These are phyloP conservation scores for Isaurus tuberculatus DNA, from an alignment of 92 coral and sea anemone species.

Conservation along the genomic window DNA sequence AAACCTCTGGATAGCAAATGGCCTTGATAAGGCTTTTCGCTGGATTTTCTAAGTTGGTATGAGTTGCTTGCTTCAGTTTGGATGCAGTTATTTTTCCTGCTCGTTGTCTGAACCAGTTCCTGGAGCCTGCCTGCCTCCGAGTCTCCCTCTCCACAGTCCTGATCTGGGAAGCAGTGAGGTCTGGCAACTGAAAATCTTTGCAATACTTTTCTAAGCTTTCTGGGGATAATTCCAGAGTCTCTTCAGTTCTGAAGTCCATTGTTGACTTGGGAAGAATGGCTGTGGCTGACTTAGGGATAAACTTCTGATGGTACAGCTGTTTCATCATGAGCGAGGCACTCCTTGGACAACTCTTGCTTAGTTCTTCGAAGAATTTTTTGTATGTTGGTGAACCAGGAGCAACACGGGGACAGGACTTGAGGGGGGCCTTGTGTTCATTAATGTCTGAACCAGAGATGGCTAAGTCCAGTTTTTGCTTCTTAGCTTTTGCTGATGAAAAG, in stretches of 20 bases:
- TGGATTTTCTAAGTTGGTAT: constrained; percentile 37
- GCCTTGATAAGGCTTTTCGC: constrained; percentile 37
- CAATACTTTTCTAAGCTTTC: constrained; percentile 26
- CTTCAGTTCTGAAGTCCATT: constrained; percentile 40
- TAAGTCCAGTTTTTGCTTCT: constrained; percentile 45
- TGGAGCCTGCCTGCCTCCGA: constrained; percentile 29
- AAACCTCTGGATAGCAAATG: constrained; percentile 53
- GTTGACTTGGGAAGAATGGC: constrained; percentile 46
- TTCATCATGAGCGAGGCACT: constrained; percentile 45
- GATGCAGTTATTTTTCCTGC: constrained; percentile 50
- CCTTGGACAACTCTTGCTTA: constrained; percentile 32
- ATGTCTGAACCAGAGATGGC: constrained; percentile 40
- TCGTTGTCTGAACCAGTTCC: constrained; percentile 46
- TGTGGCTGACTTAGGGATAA: constrained; percentile 54
- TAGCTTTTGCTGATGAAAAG: constrained; percentile 49
- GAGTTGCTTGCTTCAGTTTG: constrained; percentile 22
- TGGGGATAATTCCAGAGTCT: constrained; percentile 2
- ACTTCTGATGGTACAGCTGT: constrained; percentile 20
- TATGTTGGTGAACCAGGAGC: constrained; percentile 11
- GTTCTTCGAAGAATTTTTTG: constrained; percentile 33
- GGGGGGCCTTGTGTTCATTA: constrained; percentile 2
- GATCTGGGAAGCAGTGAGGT: constrained; percentile 32
- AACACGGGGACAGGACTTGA: constrained; percentile 32
- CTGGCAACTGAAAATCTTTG: constrained; percentile 8
- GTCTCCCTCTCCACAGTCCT: constrained; percentile 42